Evolutionary conservation across 2,888 invertebrate genomes (phyloP).

Genomic region (Cylindroiulus punctatus): DNA sequence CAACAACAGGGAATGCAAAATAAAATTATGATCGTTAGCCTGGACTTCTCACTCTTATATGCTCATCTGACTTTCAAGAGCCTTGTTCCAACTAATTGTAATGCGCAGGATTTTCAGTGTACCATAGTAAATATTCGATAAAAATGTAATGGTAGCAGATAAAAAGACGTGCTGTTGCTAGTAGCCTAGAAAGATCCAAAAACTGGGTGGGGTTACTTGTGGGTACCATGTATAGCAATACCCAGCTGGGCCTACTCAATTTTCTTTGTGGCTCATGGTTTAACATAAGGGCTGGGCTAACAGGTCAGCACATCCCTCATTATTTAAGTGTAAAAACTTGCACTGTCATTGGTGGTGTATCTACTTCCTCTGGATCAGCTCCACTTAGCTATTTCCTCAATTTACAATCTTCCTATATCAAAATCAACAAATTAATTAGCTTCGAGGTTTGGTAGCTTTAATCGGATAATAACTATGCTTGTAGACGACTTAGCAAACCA

Average conservation of each 20-base stretch:
- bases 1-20: constrained; percentile 50
- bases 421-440: constrained; percentile 58
- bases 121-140: constrained; percentile 12
- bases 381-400: constrained; percentile 48
- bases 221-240: neutral
- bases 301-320: constrained; percentile 3
- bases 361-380: constrained; percentile 44
- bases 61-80: constrained; percentile 1
- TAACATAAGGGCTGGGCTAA: neutral
- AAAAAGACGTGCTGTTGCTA: constrained; percentile 49
- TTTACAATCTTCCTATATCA: constrained; percentile 54
- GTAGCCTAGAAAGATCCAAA: constrained; percentile 17
- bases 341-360: constrained; percentile 48
- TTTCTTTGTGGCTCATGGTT: constrained; percentile 24
- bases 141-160: constrained; percentile 33
- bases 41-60: constrained; percentile 33
- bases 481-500: neutral
- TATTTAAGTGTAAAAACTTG: constrained; percentile 36
- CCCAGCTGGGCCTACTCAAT: constrained; percentile 46
- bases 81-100: neutral
- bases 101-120: constrained; percentile 33
- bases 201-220: neutral
- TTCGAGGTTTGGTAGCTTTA: neutral
- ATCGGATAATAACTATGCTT: constrained; percentile 23
- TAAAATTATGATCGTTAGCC: constrained; percentile 49